phyloP scores from a whole-genome alignment of 1,140 invertebrate genomes.

The Rhagoletis zephyria region DNA sequence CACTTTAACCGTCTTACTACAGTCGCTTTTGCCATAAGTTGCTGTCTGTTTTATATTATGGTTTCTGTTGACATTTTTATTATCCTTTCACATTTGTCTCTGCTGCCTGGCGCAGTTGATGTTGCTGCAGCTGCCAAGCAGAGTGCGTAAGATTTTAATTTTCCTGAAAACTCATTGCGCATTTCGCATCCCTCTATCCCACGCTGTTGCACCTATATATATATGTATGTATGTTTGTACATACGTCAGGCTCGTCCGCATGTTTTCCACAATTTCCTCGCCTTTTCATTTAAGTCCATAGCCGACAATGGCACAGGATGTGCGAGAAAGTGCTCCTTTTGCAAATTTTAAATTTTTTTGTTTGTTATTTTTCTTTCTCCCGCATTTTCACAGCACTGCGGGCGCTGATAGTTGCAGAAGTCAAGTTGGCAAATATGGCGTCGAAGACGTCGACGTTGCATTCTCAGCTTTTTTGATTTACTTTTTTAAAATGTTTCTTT shows the following conservation, averaged over 20 bases:
- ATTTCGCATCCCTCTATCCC: background rate
- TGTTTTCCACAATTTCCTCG: background rate
- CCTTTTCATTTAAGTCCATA: background rate
- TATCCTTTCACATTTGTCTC: conserved; percentile 29
- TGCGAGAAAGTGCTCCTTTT: background rate
- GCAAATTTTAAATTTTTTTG: background rate
- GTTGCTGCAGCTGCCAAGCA: background rate
- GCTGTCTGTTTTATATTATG: conserved; percentile 8
- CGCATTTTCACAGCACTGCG: background rate
- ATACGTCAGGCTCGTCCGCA: background rate
- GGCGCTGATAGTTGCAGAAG: background rate
- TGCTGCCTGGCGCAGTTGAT: background rate
- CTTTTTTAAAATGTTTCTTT: background rate
- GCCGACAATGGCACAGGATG: background rate
- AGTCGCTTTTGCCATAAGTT: conserved; percentile 6
- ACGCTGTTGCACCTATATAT: background rate
- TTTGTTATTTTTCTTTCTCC: background rate
- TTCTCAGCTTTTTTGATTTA: background rate
- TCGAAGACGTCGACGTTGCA: background rate
- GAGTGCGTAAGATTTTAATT: conserved; percentile 28
- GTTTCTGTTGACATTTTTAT: conserved; percentile 49
- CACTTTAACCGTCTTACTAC: too few species aligned
- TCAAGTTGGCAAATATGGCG: conserved; percentile 15
- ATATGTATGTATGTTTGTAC: background rate
- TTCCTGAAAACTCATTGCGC: background rate